Evolutionary conservation across 2,797 vertebrate species (phyloP), one percentile per base, ranked within the genome.

Genomic region (Centropyge bicolor): DNA sequence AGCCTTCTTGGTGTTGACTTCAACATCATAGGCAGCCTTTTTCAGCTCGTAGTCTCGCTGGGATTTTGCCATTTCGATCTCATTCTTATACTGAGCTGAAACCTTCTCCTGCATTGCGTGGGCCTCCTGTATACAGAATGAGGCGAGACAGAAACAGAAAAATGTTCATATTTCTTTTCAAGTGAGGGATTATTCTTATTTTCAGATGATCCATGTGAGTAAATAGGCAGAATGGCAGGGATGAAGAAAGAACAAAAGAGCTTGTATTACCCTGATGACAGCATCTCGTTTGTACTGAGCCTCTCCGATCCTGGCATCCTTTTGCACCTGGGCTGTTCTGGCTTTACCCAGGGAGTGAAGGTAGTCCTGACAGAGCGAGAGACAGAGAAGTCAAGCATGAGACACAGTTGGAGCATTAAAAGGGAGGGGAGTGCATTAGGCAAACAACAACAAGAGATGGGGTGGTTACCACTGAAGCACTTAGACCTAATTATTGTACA

Each of bases 11-110:
- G 94, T 96, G 94, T 98, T 98, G 87, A 98, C 97, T 86, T 98
- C 97, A 0, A 95, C 85, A 76, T 98, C 97, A 0, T 98, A 98
- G 0, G 86, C 83, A 0, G 97, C 97, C 86, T 98, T 98, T 89
- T 98, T 98, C 90, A 98, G 94, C 90, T 98, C 97, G 0, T 91
- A 98, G 92, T 98, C 97, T 76, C 97, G 94, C 93, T 98, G 97
- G 0, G 97, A 92, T 90, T 98, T 98, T 5, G 97, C 97, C 97
- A 98, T 98, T 89, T 98, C 96, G 0, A 97, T 98, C 90, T 98
- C 97, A n/a, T 97, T 98, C 89, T 95, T 90, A 73, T 97, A 98
- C 88, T 98, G 97, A 63, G 97, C 97, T 0, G 97, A 98, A 27
- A 98, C 93, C 82, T 98, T 98, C 89, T 97, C 95, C 84, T 98